A percentile compares a stretch with the other conserved stretches of the same genome.
These are phyloP conservation scores for Acanthiza pusilla DNA, from an alignment of 2,797 vertebrate genomes.

Conservation along the genomic window DNA sequence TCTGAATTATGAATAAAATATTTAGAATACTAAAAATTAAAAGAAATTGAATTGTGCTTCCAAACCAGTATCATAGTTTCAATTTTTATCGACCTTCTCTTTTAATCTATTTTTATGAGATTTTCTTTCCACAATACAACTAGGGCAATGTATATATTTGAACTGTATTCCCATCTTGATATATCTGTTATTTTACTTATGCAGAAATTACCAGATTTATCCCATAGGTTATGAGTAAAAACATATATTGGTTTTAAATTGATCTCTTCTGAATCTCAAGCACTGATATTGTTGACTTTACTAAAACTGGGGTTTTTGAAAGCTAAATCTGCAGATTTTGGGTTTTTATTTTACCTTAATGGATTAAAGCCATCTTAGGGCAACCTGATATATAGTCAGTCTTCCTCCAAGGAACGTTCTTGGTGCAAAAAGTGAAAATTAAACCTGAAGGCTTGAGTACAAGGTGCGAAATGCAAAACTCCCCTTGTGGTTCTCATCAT, in stretches of 20 bases:
- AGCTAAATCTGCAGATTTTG: neutral
- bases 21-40: constrained; percentile 19
- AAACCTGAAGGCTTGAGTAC: constrained; percentile 43
- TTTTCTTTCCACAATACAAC: neutral
- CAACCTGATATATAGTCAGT: neutral
- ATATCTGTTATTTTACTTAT: neutral
- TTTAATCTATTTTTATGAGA: neutral
- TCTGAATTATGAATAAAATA: constrained; percentile 20
- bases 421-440: constrained; percentile 62
- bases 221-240: neutral
- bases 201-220: constrained; percentile 6
- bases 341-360: neutral
- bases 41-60: neutral
- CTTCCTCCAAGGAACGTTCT: neutral
- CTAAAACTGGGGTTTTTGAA: neutral
- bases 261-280: neutral
- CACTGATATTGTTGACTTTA: neutral
- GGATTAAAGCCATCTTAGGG: neutral
- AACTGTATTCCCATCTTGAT: neutral
- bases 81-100: neutral
- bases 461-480: constrained; percentile 51
- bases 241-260: neutral
- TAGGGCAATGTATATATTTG: neutral
- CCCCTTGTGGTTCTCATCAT: constrained; percentile 41
- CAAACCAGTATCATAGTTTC: neutral